Conservation (phyloP, 2,888 invertebrate genomes). For the Cataglyphis altisquamis region DNA sequence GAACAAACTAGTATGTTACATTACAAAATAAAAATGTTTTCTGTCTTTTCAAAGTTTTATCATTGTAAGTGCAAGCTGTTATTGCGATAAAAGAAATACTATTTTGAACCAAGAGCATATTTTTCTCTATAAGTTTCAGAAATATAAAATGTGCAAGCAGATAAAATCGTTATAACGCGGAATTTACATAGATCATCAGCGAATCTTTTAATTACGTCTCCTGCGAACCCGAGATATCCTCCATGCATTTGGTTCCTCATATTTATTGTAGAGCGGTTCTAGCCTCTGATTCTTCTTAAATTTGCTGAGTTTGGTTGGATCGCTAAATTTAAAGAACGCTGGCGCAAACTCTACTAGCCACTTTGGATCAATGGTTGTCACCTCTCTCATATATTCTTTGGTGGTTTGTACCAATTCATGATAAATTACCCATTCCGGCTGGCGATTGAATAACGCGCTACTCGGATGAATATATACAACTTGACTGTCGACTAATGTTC, state of each 20-base stretch:
- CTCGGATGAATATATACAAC: conserved; percentile 99
- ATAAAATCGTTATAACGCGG: not conserved
- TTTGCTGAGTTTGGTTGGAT: conserved; percentile 99
- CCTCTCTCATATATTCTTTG: conserved; percentile 99
- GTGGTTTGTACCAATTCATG: conserved; percentile 99
- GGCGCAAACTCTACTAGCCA: conserved; percentile 99
- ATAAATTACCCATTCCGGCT: conserved; percentile 99
- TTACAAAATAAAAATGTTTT: conserved; percentile 16
- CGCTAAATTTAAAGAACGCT: conserved; percentile 99
- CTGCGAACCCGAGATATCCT: conserved; percentile 97
- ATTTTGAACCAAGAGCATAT: not conserved
- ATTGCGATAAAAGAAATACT: not conserved
- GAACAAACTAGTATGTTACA: not conserved
- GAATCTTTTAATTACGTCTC: conserved; percentile 91
- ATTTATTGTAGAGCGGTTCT: conserved; percentile 99
- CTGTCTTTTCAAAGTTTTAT: not conserved
- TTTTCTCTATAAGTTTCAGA: not conserved
- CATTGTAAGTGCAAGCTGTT: not conserved
- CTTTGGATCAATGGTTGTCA: conserved; percentile 98
- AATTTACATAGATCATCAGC: conserved; percentile 63
- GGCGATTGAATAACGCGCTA: conserved; percentile 98
- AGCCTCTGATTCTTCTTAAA: conserved; percentile 99
- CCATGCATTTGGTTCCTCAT: conserved; percentile 99
- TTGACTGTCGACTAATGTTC: conserved; percentile 98
- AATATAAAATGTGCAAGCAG: not conserved